Evolutionary conservation across 35 echinoderm and acorn worm species (phyloP), one percentile per base, ranked within the genome.

Genomic region (Eucidaris tribuloides): DNA sequence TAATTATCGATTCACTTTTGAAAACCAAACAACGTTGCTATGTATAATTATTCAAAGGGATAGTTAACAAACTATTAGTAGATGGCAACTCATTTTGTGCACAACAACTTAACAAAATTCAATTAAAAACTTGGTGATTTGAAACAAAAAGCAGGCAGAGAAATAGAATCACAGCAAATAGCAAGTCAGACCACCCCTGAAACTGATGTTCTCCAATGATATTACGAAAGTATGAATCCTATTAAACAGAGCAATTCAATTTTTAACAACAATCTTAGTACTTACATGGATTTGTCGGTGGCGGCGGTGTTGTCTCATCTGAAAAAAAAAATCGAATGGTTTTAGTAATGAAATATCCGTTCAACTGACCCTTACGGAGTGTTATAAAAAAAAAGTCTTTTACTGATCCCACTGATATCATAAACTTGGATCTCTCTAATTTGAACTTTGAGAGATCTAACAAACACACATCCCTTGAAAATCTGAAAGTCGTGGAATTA

Each of bases 281-380:
- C 68, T 74, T 41, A 74, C 68, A 40, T 41, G 68, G 68, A 41
- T 74, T 74, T 2, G 68, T 74, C n/a, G 68, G 68, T 2, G 68
- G 68, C 14, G 41, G 17, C 5, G 68, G 68, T 3, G 68, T 74
- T 44, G 68, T 43, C 41, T 19, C 11, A n/a, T 38, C 68, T 74
- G 68, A 25, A 7, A 52, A 9, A 52, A 52, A n/a, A 52, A n/a
- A n/a, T n/a, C n/a, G 48, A 52, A 52, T 9, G n/a, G n/a, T 11
- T 11, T n/a, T 11, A 52, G 48, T 52, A 52, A 11, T 9, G 9
- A n/a, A 11, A n/a, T 52, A 52, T 52, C 9, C 48, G n/a, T 52
- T 52, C 9, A 52, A 52, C n/a, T 11, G 9, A 52, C n/a, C 48
- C n/a, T n/a, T 9, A 9, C 9, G 48, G 48, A 52, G 48, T 52